Evolutionary conservation across 2,888 invertebrate species (phyloP).

Genomic region (Enchytraeus crypticus): DNA sequence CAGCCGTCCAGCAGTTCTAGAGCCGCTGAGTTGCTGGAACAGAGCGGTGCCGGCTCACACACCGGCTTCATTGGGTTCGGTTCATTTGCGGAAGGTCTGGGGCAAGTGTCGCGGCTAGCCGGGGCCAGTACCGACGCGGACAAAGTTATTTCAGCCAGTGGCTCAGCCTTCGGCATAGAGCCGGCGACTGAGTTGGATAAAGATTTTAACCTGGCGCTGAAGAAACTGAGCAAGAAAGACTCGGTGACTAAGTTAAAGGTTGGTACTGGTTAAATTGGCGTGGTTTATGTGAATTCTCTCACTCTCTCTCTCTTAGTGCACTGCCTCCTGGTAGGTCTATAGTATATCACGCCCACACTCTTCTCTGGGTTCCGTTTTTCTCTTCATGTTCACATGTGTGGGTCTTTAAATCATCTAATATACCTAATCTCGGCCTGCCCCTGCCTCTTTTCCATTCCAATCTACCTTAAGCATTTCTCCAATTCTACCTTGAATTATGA

Average conservation of each 20-base stretch:
- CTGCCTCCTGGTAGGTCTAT: too few species aligned
- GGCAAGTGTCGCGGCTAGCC: conserved; percentile 56
- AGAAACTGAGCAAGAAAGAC: conserved; percentile 83
- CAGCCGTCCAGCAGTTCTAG: conserved; percentile 85
- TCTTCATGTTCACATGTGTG: too few species aligned
- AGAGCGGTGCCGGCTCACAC: conserved; percentile 46
- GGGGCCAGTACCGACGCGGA: too few species aligned
- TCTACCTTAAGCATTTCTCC: too few species aligned
- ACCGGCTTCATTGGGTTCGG: conserved; percentile 61
- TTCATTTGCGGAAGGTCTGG: conserved; percentile 55
- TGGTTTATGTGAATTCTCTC: too few species aligned
- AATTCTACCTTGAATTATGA: too few species aligned
- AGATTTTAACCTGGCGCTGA: conserved; percentile 68
- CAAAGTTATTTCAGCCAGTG: conserved; percentile 50
- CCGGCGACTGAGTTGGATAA: conserved; percentile 55
- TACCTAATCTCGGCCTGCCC: too few species aligned
- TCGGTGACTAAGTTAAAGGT: conserved; percentile 77
- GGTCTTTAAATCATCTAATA: too few species aligned
- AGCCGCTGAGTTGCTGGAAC: conserved; percentile 69
- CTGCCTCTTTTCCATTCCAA: too few species aligned
- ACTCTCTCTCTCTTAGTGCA: too few species aligned
- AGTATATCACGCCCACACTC: too few species aligned
- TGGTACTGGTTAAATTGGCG: conserved; percentile 37
- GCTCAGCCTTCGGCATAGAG: conserved; percentile 56
- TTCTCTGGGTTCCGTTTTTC: too few species aligned